Percentiles rank a stretch among this genome's conserved stretches.
Evolutionary conservation across 1,140 invertebrate species (phyloP).

Genomic region (Cydia amplana): DNA sequence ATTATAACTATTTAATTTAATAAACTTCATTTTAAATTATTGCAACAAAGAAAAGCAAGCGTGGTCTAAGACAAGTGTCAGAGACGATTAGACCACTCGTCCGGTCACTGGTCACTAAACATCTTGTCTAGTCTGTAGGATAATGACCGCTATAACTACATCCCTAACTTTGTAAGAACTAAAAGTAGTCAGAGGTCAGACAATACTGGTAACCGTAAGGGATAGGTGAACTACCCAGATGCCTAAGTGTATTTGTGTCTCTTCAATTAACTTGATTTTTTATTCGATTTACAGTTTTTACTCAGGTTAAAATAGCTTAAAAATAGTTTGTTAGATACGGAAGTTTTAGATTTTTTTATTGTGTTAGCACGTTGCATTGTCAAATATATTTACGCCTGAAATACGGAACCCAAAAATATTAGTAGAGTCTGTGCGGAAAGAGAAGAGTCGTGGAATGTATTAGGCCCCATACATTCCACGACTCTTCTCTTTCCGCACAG

Average conservation of each 20-base stretch:
- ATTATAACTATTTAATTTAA: too few relatives aligned
- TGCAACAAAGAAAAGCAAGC: neutral
- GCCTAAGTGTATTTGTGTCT: neutral
- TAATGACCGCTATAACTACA: neutral
- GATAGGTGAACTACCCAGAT: neutral
- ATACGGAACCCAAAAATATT: too few relatives aligned
- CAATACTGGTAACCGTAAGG: neutral
- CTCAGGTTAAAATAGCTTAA: neutral
- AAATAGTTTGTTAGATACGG: neutral
- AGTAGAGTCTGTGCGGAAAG: too few relatives aligned
- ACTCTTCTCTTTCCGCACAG: too few relatives aligned
- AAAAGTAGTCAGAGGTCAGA: neutral
- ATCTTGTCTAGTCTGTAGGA: neutral
- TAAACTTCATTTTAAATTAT: neutral
- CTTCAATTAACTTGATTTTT: neutral
- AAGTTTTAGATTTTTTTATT: too few relatives aligned
- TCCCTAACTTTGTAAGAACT: neutral
- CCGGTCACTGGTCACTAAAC: conserved; percentile 7
- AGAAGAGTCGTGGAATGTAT: too few relatives aligned
- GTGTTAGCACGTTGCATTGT: too few relatives aligned
- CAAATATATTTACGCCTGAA: too few relatives aligned
- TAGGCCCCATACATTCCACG: too few relatives aligned
- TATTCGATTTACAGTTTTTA: neutral
- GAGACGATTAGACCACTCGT: neutral
- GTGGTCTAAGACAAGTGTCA: neutral